These are phyloP conservation scores for Choloepus didactylus DNA, from an alignment of 2,797 vertebrate genomes.

Conservation along the genomic window DNA sequence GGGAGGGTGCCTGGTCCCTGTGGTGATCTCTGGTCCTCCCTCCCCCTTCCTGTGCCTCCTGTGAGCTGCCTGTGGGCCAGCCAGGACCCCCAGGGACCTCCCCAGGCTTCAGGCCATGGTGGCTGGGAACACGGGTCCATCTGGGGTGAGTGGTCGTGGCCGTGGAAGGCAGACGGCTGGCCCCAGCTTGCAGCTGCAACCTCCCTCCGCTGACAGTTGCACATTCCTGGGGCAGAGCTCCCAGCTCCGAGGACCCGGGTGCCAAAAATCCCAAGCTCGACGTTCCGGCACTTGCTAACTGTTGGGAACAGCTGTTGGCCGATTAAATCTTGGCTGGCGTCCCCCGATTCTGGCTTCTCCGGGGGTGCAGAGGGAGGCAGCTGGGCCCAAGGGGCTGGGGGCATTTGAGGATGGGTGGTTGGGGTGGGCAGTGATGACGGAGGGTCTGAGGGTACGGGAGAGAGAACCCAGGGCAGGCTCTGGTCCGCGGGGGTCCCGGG, in stretches of 20 bases:
- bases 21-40: no score
- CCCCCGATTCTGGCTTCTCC: background rate
- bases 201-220: background rate
- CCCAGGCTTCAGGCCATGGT: background rate
- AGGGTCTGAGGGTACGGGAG: background rate
- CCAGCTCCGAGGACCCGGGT: no score
- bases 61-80: background rate
- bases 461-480: background rate
- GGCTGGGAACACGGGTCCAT: rapidly evolving
- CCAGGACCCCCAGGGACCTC: background rate
- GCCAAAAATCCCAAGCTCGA: background rate
- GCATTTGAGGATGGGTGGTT: no score
- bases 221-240: background rate
- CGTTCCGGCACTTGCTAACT: background rate
- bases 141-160: background rate
- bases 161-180: background rate
- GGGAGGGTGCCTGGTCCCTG: background rate
- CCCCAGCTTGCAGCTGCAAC: background rate
- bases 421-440: background rate
- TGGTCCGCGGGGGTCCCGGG: no score
- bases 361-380: background rate
- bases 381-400: background rate
- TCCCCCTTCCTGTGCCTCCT: background rate
- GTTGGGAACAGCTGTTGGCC: constrained; percentile 46
- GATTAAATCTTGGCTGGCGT: background rate